Evolutionary conservation across 2,797 vertebrate species (phyloP).

Genomic region (Coregonus ussuriensis): DNA sequence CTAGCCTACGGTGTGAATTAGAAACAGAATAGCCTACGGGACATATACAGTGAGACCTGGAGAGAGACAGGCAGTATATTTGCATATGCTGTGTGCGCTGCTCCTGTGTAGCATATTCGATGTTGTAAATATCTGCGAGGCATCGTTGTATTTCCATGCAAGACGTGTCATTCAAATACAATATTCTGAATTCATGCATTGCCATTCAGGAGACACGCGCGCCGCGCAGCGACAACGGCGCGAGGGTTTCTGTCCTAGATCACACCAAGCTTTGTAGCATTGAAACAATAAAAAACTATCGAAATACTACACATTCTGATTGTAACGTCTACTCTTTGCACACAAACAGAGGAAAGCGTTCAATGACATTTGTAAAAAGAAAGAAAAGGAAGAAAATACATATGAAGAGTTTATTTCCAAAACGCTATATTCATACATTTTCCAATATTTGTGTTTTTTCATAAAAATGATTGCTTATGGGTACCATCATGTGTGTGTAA

Average conservation of each 20-base stretch:
- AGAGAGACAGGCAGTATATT: conserved; percentile 29
- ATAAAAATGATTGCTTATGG: too few species aligned
- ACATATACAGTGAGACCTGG: conserved; percentile 22
- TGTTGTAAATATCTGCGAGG: conserved; percentile 67
- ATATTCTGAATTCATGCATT: conserved; percentile 68
- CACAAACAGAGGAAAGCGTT: background rate
- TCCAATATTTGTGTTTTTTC: too few species aligned
- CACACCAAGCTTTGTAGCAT: conserved; percentile 60
- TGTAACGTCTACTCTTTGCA: conserved; percentile 51
- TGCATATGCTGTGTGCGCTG: conserved; percentile 58
- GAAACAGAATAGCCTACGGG: conserved; percentile 16
- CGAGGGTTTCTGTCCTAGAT: conserved; percentile 59
- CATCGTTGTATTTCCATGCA: conserved; percentile 67
- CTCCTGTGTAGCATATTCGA: conserved; percentile 60
- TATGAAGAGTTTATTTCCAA: background rate
- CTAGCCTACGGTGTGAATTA: conserved; percentile 32
- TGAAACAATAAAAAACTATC: conserved; percentile 64
- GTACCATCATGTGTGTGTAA: too few species aligned
- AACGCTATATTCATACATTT: too few species aligned
- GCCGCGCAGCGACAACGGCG: background rate
- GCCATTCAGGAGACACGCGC: conserved; percentile 42
- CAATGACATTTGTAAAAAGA: background rate
- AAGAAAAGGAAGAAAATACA: background rate
- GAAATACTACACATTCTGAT: conserved; percentile 56
- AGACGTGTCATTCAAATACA: conserved; percentile 54